These are phyloP conservation scores for Phoebastria nigripes DNA, from an alignment of 2,797 vertebrate genomes.

Conservation along the genomic window DNA sequence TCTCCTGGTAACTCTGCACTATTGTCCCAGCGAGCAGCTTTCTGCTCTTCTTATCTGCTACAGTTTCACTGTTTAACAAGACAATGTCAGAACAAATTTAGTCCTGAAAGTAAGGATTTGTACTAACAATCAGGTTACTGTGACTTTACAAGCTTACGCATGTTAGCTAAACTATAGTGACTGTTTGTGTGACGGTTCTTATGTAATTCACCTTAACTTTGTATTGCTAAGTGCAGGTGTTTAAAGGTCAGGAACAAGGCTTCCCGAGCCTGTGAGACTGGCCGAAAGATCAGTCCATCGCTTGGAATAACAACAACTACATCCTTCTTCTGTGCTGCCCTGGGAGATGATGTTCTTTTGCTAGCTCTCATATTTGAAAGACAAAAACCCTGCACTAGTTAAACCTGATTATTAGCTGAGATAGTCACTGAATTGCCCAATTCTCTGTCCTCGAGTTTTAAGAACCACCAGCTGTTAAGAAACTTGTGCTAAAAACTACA, in stretches of 20 bases:
- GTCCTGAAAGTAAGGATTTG: constrained; percentile 25
- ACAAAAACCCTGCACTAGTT: background rate
- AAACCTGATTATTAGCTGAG: background rate
- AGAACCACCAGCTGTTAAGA: constrained; percentile 11
- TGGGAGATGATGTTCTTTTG: background rate
- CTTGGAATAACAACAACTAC: constrained; percentile 11
- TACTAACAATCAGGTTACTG: constrained; percentile 21
- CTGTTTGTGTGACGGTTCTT: background rate
- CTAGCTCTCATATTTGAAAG: background rate
- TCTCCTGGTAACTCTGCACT: constrained; percentile 42
- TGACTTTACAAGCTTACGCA: constrained; percentile 45
- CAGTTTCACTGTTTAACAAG: constrained; percentile 49
- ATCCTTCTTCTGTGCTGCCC: background rate
- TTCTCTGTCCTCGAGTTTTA: background rate
- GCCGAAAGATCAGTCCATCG: background rate
- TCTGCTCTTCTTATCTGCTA: constrained; percentile 51
- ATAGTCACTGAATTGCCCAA: background rate
- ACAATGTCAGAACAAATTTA: constrained; percentile 44
- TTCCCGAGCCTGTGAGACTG: background rate
- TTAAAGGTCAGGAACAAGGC: constrained; percentile 29
- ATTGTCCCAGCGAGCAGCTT: constrained; percentile 19
- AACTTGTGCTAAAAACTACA: background rate
- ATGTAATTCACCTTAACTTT: constrained; percentile 6
- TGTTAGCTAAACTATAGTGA: background rate
- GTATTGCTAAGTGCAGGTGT: background rate